phyloP scores from a whole-genome alignment of 2,797 vertebrate species.

The Chaunax sp. region DNA sequence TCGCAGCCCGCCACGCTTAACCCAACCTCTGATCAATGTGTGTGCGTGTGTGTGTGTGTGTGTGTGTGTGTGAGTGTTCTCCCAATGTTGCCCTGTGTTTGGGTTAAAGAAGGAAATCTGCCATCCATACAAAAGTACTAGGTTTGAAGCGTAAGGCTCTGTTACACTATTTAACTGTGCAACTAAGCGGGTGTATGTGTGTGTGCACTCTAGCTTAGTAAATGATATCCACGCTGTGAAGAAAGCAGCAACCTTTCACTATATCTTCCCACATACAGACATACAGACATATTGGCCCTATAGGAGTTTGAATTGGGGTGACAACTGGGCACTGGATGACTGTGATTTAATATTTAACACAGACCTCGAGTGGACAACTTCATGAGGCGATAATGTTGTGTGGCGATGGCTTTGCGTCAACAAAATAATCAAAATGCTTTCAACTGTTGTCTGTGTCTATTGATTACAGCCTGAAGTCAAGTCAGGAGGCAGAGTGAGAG shows the following conservation, averaged over 20 bases:
- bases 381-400: not conserved
- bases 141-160: conserved; percentile 66
- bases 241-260: conserved; percentile 49
- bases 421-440: conserved; percentile 2
- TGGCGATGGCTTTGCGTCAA: not conserved
- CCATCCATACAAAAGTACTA: conserved; percentile 78
- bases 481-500: not conserved
- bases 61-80: conserved; percentile 68
- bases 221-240: conserved; percentile 67
- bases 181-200: conserved; percentile 68
- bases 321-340: not conserved
- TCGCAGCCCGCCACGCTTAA: conserved; percentile 71
- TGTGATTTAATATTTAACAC: conserved; percentile 2
- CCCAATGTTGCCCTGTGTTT: conserved; percentile 76
- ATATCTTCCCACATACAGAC: conserved; percentile 9
- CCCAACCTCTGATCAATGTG: conserved; percentile 80
- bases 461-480: conserved; percentile 1
- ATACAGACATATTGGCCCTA: conserved; percentile 7
- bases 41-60: conserved; percentile 40
- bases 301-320: not conserved
- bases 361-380: conserved; percentile 1
- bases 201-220: conserved; percentile 63
- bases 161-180: conserved; percentile 76
- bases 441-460: not conserved
- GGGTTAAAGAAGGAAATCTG: conserved; percentile 84